Base-by-base conservation (phyloP, 2,113 vertebrate genomes). In the Erinaceus europaeus region DNA sequence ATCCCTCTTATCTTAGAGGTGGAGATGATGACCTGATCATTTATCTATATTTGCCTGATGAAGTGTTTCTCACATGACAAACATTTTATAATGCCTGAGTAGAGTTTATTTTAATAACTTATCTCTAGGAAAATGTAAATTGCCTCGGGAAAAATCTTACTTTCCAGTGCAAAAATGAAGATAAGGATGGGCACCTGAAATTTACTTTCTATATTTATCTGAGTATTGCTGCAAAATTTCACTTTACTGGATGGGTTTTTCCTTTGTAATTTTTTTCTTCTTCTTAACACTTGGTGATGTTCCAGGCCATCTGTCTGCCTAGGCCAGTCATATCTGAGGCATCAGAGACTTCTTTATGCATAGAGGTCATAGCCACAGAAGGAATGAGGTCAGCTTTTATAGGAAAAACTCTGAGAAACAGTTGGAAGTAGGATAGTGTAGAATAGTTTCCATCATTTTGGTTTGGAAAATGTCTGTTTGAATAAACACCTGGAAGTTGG, bases 221-320 rank as follows among this genome's bases (percentile, higher is more conserved):
- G 32, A 69, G 34, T 71, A 12, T 20, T 88, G 13, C 18, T 64
- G 0, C 21, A 46, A 10, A 1, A 13, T 77, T 88, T 81, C 59
- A 81, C 67, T 29, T 90, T 50, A 29, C 38, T 73, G 17, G 29
- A 14, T 44, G 29, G 8, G 6, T 84, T 82, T 89, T 44, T 10
- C 14, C 44, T 82, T 90, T 50, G 32, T 25, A n/a, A n/a, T n/a
- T n/a, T n/a, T n/a, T n/a, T 23, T 46, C 27, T 55, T 72, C 42
- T 40, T 59, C 21, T 36, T 62, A 4, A 77, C 32, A 82, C 6
- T 85, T 92, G 89, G 84, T 89, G 75, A 72, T 64, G 40, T 72
- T 90, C 84, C 92, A 90, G 46, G 82, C 86, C 88, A 90, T 92
- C 93, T 94, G 86, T 90, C 81, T 87, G 55, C 78, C 61, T 64